A percentile compares a stretch with the other conserved stretches of the same genome.
Conservation (phyloP, 2,797 vertebrate genomes). For the Alectoris magna region DNA sequence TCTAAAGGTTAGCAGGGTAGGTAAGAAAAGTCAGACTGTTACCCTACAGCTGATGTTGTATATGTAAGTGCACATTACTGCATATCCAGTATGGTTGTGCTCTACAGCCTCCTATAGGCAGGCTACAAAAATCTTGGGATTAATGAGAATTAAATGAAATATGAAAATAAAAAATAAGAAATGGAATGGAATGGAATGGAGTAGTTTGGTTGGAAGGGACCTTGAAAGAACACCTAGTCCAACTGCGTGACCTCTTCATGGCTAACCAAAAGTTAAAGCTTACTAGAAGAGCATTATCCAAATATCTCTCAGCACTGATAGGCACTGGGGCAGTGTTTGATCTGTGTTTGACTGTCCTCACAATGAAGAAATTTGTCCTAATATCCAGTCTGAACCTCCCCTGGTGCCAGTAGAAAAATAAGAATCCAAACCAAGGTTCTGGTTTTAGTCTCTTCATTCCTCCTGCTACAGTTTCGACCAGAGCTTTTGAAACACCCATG, state of each 20-base stretch:
- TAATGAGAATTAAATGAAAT: background rate
- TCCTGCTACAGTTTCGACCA: background rate
- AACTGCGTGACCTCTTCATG: background rate
- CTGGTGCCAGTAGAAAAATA: background rate
- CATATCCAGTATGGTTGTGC: background rate
- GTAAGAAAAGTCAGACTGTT: background rate
- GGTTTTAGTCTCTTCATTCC: background rate
- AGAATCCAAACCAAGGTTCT: background rate
- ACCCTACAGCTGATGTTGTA: background rate
- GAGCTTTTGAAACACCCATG: background rate
- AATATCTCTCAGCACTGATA: background rate
- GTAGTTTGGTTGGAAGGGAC: background rate
- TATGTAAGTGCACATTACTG: background rate
- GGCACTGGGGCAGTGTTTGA: background rate
- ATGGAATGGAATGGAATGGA: background rate
- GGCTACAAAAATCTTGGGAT: background rate
- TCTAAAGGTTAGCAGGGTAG: background rate
- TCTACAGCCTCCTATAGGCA: background rate
- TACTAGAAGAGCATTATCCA: background rate
- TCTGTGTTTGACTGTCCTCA: background rate
- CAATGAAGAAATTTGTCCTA: background rate
- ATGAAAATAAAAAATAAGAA: background rate
- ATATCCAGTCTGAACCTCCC: background rate
- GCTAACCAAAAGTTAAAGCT: background rate
- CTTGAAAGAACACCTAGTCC: background rate